A percentile compares a stretch with the other conserved stretches of the same genome.
Conservation (phyloP, 2,888 invertebrate genomes). For the Proisotoma minuta region DNA sequence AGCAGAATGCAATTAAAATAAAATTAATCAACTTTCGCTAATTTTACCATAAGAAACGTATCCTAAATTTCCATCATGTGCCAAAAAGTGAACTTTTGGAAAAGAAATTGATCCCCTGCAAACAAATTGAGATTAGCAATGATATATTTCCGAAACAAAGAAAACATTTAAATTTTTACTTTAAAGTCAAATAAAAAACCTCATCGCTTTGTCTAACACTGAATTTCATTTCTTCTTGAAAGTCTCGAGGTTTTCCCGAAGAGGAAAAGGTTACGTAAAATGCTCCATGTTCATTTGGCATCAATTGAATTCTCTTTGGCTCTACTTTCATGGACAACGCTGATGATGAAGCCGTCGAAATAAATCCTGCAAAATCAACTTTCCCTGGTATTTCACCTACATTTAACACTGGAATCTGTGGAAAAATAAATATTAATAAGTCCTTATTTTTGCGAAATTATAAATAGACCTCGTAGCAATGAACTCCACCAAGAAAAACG, state of each 20-base stretch:
- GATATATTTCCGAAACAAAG: neutral
- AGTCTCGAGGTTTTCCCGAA: constrained; percentile 24
- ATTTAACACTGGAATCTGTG: constrained; percentile 33
- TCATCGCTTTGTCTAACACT: constrained; percentile 14
- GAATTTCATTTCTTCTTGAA: constrained; percentile 34
- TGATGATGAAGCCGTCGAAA: constrained; percentile 7
- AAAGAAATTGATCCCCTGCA: constrained; percentile 25
- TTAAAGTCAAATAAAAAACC: constrained; percentile 23
- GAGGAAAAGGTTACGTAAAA: constrained; percentile 33
- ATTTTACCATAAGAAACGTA: constrained; percentile 30
- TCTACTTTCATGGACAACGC: constrained; percentile 27
- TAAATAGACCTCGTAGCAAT: constrained; percentile 31
- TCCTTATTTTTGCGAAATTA: neutral
- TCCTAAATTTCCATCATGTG: constrained; percentile 20
- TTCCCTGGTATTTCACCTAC: constrained; percentile 32
- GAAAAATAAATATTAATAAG: neutral
- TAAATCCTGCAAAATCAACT: constrained; percentile 23
- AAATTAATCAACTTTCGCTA: neutral
- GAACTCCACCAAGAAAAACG: constrained; percentile 29
- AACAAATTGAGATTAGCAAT: neutral
- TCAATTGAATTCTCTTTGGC: constrained; percentile 21
- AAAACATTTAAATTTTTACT: no score
- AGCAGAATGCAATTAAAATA: neutral
- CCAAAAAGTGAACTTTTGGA: constrained; percentile 26
- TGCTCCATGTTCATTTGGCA: constrained; percentile 31